These are phyloP conservation scores for Barypeithes pellucidus DNA, from an alignment of 2,888 invertebrate genomes.

Conservation along the genomic window DNA sequence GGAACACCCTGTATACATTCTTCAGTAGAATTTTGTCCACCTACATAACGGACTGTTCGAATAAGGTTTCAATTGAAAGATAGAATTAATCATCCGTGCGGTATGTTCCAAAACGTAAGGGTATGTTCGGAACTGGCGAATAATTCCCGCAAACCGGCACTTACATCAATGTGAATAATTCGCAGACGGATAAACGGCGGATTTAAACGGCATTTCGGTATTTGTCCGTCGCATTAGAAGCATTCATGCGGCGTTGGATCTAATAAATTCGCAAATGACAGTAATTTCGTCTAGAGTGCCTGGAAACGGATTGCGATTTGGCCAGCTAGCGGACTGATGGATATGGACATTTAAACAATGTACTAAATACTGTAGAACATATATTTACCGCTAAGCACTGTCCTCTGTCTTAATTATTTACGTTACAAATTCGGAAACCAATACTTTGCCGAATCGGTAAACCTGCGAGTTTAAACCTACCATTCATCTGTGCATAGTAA, in stretches of 20 bases:
- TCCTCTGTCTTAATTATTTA: too few relatives aligned
- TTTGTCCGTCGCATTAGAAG: conserved; percentile 44
- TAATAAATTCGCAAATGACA: conserved; percentile 44
- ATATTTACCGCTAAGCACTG: too few relatives aligned
- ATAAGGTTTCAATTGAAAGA: too few relatives aligned
- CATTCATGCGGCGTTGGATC: conserved; percentile 43
- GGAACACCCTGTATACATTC: too few relatives aligned
- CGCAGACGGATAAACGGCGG: conserved; percentile 37
- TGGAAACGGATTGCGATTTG: conserved; percentile 7
- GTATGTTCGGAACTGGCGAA: conserved; percentile 30
- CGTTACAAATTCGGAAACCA: too few relatives aligned
- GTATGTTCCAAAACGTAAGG: not conserved
- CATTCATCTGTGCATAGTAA: too few relatives aligned
- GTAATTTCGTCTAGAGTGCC: conserved; percentile 32
- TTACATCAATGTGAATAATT: conserved; percentile 51
- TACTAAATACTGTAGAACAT: not conserved
- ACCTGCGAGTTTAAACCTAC: too few relatives aligned
- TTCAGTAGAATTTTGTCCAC: too few relatives aligned
- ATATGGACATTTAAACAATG: not conserved
- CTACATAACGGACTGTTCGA: too few relatives aligned
- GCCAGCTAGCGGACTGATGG: not conserved
- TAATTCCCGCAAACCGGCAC: conserved; percentile 42
- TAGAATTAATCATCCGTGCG: too few relatives aligned
- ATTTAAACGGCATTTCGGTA: conserved; percentile 50
- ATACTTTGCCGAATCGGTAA: too few relatives aligned